phyloP scores from a whole-genome alignment of 2,113 vertebrate species.

The Coreoperca whiteheadi region DNA sequence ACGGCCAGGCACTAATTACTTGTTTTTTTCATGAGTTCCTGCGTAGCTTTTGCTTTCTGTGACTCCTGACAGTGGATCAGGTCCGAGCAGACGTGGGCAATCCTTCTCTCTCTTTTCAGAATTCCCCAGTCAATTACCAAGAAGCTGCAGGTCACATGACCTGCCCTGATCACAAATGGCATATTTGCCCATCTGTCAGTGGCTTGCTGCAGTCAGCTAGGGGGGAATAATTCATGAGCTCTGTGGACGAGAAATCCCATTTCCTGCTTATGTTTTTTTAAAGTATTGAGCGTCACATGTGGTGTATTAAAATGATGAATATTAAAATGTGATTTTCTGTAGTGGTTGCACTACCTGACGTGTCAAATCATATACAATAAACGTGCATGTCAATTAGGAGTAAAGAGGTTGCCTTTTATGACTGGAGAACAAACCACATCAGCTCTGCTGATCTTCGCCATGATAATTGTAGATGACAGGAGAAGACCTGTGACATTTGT shows the following conservation, averaged over 20 bases:
- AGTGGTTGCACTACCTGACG: neutral
- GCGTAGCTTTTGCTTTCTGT: constrained; percentile 10
- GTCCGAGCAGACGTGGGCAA: constrained; percentile 28
- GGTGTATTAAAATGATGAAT: neutral
- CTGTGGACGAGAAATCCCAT: constrained; percentile 4
- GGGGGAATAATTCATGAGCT: constrained; percentile 7
- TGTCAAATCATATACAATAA: constrained; percentile 8
- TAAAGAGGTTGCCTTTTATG: constrained; percentile 1
- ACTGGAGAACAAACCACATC: constrained; percentile 31
- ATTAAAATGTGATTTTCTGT: constrained; percentile 29
- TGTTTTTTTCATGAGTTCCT: constrained; percentile 54
- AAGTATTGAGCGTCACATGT: constrained; percentile 8
- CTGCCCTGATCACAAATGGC: constrained; percentile 54
- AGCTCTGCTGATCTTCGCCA: constrained; percentile 9
- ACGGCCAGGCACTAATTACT: constrained; percentile 62
- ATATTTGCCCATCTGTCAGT: constrained; percentile 66
- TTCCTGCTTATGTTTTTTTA: constrained; percentile 2
- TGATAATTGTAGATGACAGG: constrained; percentile 30
- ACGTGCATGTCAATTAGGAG: constrained; percentile 4
- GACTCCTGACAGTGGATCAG: constrained; percentile 24
- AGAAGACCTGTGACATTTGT: neutral
- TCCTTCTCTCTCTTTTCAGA: constrained; percentile 30
- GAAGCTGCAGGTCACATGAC: constrained; percentile 54
- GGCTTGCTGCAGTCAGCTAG: constrained; percentile 10
- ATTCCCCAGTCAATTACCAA: constrained; percentile 42